Percentiles rank a stretch among this genome's conserved stretches.
phyloP scores from a whole-genome alignment of 2,797 vertebrate species.

The Propithecus deckenii region DNA sequence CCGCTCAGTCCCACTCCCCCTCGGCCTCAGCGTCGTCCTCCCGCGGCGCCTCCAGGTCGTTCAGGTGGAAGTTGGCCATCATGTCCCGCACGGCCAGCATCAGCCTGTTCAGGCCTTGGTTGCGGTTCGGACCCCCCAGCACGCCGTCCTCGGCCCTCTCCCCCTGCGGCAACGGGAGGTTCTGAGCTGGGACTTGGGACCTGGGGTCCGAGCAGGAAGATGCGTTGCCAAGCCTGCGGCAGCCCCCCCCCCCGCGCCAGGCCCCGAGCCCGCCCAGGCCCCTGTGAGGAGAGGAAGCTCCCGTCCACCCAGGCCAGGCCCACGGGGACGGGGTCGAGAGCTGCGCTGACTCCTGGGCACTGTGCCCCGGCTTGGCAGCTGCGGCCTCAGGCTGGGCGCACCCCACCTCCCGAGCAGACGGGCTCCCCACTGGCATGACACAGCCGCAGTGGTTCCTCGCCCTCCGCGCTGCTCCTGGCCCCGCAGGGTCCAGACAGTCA shows the following conservation, averaged over 20 bases:
- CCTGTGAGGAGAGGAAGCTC: background rate
- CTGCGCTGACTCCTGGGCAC: rapidly evolving
- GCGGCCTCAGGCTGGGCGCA: background rate
- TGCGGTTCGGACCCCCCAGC: conserved; percentile 90
- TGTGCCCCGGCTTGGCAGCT: rapidly evolving
- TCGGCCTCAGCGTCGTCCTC: conserved; percentile 92
- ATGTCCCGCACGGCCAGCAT: conserved; percentile 99
- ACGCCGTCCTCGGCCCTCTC: conserved; percentile 90
- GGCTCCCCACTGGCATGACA: background rate
- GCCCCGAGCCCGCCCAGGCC: background rate
- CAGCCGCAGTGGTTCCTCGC: background rate
- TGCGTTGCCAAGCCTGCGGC: background rate
- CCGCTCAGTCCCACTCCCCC: conserved; percentile 87
- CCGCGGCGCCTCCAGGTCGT: conserved; percentile 88
- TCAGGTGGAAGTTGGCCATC: conserved; percentile 98
- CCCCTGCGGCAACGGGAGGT: conserved; percentile 82
- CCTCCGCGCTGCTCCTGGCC: no score
- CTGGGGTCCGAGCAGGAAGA: background rate
- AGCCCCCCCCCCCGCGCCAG: background rate
- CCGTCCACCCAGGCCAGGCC: background rate
- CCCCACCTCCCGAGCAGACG: background rate
- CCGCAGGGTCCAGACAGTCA: no score
- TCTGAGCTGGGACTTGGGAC: conserved; percentile 1
- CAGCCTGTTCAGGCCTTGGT: conserved; percentile 96
- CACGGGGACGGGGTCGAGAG: no score